These are phyloP conservation scores for Centruroides sculpturatus DNA, from an alignment of 1,140 invertebrate genomes.

Conservation along the genomic window DNA sequence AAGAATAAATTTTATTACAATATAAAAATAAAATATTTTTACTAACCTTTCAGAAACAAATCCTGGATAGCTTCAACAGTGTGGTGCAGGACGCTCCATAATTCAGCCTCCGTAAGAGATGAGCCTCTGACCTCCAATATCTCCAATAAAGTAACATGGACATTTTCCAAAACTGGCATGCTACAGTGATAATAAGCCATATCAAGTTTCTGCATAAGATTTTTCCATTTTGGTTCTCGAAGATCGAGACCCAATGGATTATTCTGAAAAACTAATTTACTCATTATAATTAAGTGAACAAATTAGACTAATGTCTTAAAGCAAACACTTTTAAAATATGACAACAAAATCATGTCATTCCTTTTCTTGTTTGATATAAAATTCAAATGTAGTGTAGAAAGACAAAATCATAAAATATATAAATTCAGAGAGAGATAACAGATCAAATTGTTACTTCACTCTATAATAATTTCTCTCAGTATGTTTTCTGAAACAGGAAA, in stretches of 20 bases:
- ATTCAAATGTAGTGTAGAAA: too few species aligned
- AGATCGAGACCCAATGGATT: constrained; percentile 8
- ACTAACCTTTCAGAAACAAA: constrained; percentile 7
- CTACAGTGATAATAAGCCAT: constrained; percentile 14
- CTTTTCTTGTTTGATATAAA: too few species aligned
- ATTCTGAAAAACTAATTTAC: not conserved
- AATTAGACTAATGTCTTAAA: too few species aligned
- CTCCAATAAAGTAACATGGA: constrained; percentile 9
- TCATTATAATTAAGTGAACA: not conserved
- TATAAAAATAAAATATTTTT: not conserved
- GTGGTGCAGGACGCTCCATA: constrained; percentile 8
- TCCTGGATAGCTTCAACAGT: constrained; percentile 6
- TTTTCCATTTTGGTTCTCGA: constrained; percentile 8
- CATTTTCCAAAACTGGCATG: constrained; percentile 12
- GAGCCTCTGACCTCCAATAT: constrained; percentile 8
- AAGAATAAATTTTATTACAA: too few species aligned
- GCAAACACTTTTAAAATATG: too few species aligned
- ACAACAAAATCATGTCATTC: too few species aligned
- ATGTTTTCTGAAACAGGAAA: too few species aligned
- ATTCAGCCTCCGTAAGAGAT: constrained; percentile 5
- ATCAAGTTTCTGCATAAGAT: constrained; percentile 10
- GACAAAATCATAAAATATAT: too few species aligned
- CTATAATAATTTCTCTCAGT: too few species aligned
- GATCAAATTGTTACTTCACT: too few species aligned
- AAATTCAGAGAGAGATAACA: too few species aligned